Evolutionary conservation across 2,888 invertebrate genomes (phyloP), one percentile per base, ranked within the genome.

Genomic region (Andrena fulva): DNA sequence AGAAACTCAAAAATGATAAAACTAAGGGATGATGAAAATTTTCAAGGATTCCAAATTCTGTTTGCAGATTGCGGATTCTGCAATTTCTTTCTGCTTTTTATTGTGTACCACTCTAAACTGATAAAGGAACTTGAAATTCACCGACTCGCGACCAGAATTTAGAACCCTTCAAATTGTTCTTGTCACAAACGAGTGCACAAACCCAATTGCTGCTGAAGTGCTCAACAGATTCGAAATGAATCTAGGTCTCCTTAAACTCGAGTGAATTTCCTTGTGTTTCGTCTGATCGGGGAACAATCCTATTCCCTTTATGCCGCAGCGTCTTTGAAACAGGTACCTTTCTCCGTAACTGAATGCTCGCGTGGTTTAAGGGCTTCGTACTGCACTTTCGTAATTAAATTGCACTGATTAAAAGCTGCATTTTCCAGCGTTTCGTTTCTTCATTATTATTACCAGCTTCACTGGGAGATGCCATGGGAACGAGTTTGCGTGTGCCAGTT

Each of bases 311-410:
- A n/a, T 20, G 29, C 8, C 24, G 29, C 24, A 29, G 62, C 59
- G 42, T 48, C 70, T 62, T 20, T 59, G 29, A 77, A 59, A 48
- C 29, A 8, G 56, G 4, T 12, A 48, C n/a, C 1, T 24, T 77
- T 2, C 54, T 66, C 52, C 16, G 64, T 6, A 52, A 60, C 50
- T 8, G 48, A 60, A 66, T 7, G 42, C 42, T 27, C 20, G 33
- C 10, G 16, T 24, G 59, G 54, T 64, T 80, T 29, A 20, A 56
- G 29, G 67, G 67, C n/a, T 68, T 72, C 72, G 29, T 75, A 66
- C 70, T 69, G 24, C 54, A 10, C 66, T 70, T 27, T 48, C 64
- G 80, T 68, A 78, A 80, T 80, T 79, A 80, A 78, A 79, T 71
- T 52, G 5, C 42, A 10, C 31, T 54, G 52, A 72, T 79, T 64